Percentiles rank a stretch among this genome's conserved stretches.
These are phyloP conservation scores for Chionis minor DNA, from an alignment of 2,113 vertebrate genomes.

Conservation along the genomic window DNA sequence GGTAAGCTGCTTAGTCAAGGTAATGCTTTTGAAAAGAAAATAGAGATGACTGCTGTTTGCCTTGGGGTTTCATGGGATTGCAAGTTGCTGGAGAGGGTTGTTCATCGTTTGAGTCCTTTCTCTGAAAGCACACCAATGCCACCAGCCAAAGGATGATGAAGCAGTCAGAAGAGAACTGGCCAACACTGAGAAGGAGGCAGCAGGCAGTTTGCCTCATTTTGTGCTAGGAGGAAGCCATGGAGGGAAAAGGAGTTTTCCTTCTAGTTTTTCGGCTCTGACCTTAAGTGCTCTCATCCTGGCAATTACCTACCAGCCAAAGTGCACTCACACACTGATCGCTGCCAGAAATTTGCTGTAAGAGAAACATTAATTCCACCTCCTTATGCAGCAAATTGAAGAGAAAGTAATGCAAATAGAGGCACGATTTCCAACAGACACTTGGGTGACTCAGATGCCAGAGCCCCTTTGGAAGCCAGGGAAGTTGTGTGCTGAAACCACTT, in stretches of 20 bases:
- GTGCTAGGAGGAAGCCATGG: neutral
- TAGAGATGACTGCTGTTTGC: constrained; percentile 54
- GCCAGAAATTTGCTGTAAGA: neutral
- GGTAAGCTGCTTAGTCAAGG: constrained; percentile 56
- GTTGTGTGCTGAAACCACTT: neutral
- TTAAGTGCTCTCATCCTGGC: neutral
- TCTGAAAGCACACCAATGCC: neutral
- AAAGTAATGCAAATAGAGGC: neutral
- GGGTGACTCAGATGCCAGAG: neutral
- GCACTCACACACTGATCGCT: neutral
- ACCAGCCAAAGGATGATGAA: constrained; percentile 7
- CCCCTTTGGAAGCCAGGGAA: neutral
- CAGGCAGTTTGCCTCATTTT: neutral
- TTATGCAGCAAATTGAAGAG: neutral
- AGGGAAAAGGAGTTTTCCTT: neutral
- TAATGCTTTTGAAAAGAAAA: constrained; percentile 45
- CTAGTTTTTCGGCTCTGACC: neutral
- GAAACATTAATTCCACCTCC: neutral
- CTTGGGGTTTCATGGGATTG: constrained; percentile 3
- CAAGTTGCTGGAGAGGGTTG: neutral
- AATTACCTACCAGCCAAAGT: neutral
- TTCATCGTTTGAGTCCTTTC: neutral
- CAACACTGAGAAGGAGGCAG: neutral
- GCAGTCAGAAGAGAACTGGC: neutral
- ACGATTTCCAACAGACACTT: neutral